phyloP scores from a whole-genome alignment of 2,888 invertebrate species.

The Iphiclides podalirius region DNA sequence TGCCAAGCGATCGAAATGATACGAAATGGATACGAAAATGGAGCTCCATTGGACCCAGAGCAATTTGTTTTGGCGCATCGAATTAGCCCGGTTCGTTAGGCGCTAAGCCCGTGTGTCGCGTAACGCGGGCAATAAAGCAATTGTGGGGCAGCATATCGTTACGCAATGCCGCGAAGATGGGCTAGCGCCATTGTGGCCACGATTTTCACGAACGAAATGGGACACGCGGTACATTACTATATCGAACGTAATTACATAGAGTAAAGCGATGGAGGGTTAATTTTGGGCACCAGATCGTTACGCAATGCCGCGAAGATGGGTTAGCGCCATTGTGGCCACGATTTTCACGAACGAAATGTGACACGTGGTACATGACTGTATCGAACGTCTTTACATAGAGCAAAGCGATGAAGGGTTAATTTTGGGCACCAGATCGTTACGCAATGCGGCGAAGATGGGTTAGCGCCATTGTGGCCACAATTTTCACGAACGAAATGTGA shows the following conservation, averaged over 20 bases:
- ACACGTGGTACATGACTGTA: not conserved
- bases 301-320: slow-evolving; percentile 35
- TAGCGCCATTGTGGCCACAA: slow-evolving; percentile 5
- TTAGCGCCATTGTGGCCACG: slow-evolving; percentile 13
- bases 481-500: not conserved
- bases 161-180: slow-evolving; percentile 37
- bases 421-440: slow-evolving; percentile 38
- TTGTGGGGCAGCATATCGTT: slow-evolving; percentile 41
- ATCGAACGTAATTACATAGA: no score
- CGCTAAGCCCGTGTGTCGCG: slow-evolving; percentile 28
- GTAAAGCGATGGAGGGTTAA: no score
- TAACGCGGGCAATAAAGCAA: slow-evolving; percentile 47
- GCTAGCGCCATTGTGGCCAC: slow-evolving; percentile 15
- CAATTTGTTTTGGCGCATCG: slow-evolving; percentile 2
- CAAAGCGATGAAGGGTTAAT: no score
- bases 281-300: slow-evolving; percentile 37
- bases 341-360: not conserved
- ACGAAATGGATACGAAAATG: no score
- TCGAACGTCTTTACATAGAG: no score
- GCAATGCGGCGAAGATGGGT: slow-evolving; percentile 35
- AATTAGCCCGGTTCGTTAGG: slow-evolving; percentile 3
- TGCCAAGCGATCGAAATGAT: no score
- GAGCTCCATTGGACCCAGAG: not conserved
- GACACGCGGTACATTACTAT: not conserved
- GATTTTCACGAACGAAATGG: not conserved